Evolutionary conservation across 2,888 invertebrate species (phyloP).

Genomic region (Rhingia campestris): DNA sequence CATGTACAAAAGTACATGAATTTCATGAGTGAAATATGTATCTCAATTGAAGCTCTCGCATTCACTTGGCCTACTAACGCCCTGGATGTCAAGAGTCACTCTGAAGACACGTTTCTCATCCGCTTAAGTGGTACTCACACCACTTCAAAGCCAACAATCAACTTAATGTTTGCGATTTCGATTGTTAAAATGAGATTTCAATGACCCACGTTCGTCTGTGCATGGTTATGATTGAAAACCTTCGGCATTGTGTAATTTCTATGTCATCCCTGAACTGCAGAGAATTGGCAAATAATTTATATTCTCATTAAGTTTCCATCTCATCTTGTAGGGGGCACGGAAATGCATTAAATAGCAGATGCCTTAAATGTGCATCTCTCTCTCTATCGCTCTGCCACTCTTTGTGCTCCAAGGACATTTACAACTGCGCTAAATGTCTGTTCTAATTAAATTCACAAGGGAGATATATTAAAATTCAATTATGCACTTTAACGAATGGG

Average conservation of each 20-base stretch:
- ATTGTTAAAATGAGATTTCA: neutral
- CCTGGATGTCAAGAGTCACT: neutral
- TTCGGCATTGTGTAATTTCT: slow-evolving; percentile 2
- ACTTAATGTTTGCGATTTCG: neutral
- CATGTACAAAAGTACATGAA: too few species aligned
- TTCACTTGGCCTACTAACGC: neutral
- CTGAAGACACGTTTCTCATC: neutral
- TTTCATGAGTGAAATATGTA: too few species aligned
- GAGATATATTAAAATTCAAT: slow-evolving; percentile 62
- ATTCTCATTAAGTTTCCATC: slow-evolving; percentile 63
- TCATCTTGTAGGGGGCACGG: slow-evolving; percentile 31
- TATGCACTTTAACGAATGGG: slow-evolving; percentile 35
- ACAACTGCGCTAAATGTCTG: neutral
- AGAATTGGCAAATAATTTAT: slow-evolving; percentile 46
- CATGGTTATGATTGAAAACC: neutral
- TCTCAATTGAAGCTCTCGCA: neutral
- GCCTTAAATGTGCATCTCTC: slow-evolving; percentile 24
- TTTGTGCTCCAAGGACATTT: neutral
- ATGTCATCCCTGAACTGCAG: slow-evolving; percentile 28
- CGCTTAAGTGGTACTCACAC: neutral
- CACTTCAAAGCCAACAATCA: neutral
- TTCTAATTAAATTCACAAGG: slow-evolving; percentile 41
- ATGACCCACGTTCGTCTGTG: neutral
- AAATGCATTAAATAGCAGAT: slow-evolving; percentile 25
- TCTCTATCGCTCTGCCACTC: too few species aligned